Evolutionary conservation across 1,140 invertebrate species (phyloP).

Genomic region (Philopotamus ludificatus): DNA sequence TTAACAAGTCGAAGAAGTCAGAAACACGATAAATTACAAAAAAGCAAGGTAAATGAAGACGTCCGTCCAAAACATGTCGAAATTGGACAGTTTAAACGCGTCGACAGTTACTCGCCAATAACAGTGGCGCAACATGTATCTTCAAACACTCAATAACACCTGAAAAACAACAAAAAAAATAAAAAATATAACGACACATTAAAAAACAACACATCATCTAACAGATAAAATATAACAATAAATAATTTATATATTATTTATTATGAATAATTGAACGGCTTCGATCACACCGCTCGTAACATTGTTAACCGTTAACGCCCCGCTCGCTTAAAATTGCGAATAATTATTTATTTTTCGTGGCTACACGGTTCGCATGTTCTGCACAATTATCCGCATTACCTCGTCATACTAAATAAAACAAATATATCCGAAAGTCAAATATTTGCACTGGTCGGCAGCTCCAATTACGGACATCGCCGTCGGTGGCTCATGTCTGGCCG

Average conservation of each 20-base stretch:
- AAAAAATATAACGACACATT: no score
- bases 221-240: no score
- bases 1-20: background rate
- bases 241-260: background rate
- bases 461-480: constrained; percentile 1
- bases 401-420: constrained; percentile 6
- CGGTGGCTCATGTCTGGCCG: background rate
- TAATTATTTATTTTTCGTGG: no score
- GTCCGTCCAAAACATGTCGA: background rate
- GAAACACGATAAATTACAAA: background rate
- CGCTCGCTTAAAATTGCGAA: background rate
- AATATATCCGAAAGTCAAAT: background rate
- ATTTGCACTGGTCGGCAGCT: constrained; percentile 4
- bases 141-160: no score
- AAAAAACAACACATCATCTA: no score
- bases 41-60: background rate
- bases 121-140: no score
- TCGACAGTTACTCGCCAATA: background rate
- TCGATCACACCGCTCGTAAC: constrained; percentile 3
- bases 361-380: no score
- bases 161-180: no score
- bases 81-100: background rate
- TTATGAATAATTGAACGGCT: background rate
- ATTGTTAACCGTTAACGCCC: background rate
- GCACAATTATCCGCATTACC: no score